Base-by-base conservation (phyloP, 2,888 invertebrate species). In the Pterobdella sp. region DNA sequence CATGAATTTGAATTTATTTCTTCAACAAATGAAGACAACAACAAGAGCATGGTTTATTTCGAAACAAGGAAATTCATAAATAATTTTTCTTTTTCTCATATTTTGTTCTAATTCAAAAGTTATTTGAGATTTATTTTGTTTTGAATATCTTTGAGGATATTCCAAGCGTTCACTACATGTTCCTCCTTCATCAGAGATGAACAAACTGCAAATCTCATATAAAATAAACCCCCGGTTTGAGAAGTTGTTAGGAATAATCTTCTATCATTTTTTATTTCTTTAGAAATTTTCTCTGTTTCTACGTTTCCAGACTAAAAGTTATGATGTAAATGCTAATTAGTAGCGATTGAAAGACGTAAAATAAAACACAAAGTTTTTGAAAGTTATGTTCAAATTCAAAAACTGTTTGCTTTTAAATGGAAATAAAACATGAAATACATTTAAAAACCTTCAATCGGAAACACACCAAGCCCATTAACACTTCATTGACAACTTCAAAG, bases 231-330 rank as follows among this genome's bases (percentile, higher is more conserved):
- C 65, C 88, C 88, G 74, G 94, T 90, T 84, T 91, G 91, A 0
- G 94, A 90, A 0, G 96, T 94, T 26, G 94, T 94, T 80, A 96
- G 86, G 82, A 95, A 94, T 77, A 97, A 93, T 78, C 91, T 89
- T 2, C 94, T 93, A 72, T 91, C 86, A 0, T 90, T 91, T 82
- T 95, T 95, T 75, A 96, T 90, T 73, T 88, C 88, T 81, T 91
- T 91, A 76, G 94, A 84, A 0, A 95, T 85, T 1, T 65, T 35
- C 32, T 65, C 63, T 29, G 64, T 68, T 35, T 22, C 7, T 14
- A 36, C 72, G 35, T 74, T 73, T 7, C 31, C 69, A 7, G 68
- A 63, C 74, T 74, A 37, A 10, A 22, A 7, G 14, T 4, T 14
- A 10, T 14, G 37, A 42, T n/a, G 31, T 31, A 10, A 7, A 32